These are phyloP conservation scores for Ceyx erithaca DNA, from an alignment of 2,797 vertebrate genomes.

Conservation along the genomic window DNA sequence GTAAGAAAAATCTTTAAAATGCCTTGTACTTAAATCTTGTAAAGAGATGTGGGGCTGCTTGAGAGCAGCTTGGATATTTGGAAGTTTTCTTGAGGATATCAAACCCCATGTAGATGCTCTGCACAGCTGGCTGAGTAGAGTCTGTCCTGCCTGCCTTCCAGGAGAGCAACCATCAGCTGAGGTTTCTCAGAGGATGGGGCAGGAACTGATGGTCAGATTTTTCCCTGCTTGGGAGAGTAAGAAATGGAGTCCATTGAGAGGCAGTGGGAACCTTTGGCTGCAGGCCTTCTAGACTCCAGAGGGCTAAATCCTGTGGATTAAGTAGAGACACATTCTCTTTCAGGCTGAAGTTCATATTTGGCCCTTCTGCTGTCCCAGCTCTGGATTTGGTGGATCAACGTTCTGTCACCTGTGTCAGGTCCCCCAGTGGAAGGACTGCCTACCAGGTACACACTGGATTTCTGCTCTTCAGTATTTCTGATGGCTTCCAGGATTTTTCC, in stretches of 20 bases:
- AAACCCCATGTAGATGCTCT: background rate
- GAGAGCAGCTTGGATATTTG: background rate
- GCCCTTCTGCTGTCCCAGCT: conserved; percentile 87
- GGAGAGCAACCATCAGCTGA: background rate
- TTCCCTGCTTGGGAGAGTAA: background rate
- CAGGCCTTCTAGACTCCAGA: background rate
- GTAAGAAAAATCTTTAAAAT: background rate
- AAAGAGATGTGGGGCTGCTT: background rate
- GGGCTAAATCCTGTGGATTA: background rate
- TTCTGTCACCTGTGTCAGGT: conserved; percentile 84
- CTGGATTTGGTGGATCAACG: conserved; percentile 91
- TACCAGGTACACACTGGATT: conserved; percentile 85
- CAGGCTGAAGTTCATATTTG: conserved; percentile 93
- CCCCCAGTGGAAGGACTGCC: conserved; percentile 88
- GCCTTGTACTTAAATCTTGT: background rate
- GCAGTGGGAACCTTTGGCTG: background rate
- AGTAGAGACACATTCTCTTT: background rate
- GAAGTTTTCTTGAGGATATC: background rate
- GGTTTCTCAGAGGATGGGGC: background rate
- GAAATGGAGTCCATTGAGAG: background rate
- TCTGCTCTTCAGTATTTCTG: background rate
- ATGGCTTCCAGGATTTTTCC: background rate
- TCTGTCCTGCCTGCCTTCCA: background rate
- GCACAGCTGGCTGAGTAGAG: background rate
- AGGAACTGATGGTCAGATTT: background rate